Conservation (phyloP, 2,113 vertebrate genomes). For the Callocephalon fimbriatum region DNA sequence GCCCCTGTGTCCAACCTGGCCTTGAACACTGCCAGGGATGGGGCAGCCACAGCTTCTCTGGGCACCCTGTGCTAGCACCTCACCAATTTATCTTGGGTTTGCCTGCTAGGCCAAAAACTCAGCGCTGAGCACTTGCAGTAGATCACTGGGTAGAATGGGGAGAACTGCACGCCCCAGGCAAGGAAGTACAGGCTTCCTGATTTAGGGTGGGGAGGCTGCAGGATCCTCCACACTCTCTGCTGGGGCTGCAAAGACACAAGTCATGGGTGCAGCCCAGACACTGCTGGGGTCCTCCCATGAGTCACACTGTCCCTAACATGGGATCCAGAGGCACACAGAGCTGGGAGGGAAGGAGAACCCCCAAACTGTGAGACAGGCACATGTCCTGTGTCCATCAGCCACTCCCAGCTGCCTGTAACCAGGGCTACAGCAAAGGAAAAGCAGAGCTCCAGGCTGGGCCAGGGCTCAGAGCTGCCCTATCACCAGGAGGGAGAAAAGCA, state of each 20-base stretch:
- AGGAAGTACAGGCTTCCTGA: not conserved
- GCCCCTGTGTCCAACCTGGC: not conserved
- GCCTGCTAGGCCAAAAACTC: not conserved
- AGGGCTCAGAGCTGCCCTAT: not conserved
- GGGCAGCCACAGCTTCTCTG: not conserved
- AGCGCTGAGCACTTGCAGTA: not conserved
- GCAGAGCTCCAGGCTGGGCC: not conserved
- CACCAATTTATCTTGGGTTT: not conserved
- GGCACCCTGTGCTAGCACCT: not conserved
- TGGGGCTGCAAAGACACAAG: not conserved
- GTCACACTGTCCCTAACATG: rapidly evolving
- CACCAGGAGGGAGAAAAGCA: not conserved
- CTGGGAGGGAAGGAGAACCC: not conserved
- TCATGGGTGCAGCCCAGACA: not conserved
- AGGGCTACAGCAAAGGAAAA: not conserved
- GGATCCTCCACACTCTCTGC: not conserved
- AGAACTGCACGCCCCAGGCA: not conserved
- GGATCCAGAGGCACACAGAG: rapidly evolving
- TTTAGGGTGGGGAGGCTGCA: not conserved
- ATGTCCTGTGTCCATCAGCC: not conserved
- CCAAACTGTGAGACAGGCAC: not conserved
- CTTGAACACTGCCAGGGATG: not conserved
- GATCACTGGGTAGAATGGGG: not conserved
- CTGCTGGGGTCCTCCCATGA: not conserved
- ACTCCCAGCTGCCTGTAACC: not conserved